Evolutionary conservation across 2,888 invertebrate species (phyloP).

Genomic region (Synanthedon tipuliformis): DNA sequence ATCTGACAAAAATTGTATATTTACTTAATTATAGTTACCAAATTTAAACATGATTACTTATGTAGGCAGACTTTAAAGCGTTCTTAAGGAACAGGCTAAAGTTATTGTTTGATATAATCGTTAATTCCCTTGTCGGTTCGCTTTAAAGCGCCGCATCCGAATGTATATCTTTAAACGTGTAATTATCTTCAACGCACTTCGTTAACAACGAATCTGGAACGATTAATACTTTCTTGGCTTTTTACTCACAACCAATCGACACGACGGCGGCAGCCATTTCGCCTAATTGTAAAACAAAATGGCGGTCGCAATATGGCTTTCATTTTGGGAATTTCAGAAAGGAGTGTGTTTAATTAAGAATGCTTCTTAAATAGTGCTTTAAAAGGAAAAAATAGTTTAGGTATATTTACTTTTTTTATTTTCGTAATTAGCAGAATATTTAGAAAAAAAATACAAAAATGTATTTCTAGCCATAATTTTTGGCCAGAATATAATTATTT

Average conservation of each 20-base stretch:
- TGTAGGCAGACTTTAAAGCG: no score
- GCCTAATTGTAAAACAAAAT: constrained; percentile 46
- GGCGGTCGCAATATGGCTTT: constrained; percentile 44
- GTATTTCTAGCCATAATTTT: no score
- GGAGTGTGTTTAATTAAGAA: no score
- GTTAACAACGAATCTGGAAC: constrained; percentile 53
- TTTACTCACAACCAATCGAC: constrained; percentile 46
- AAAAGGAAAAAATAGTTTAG: no score
- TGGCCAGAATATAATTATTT: no score
- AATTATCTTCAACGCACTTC: constrained; percentile 54
- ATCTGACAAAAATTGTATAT: no score
- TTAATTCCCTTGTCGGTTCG: not conserved
- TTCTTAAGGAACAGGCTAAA: not conserved
- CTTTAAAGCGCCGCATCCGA: not conserved
- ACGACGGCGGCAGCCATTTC: constrained; percentile 43
- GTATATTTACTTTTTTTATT: no score
- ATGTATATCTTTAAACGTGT: constrained; percentile 7
- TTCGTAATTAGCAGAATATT: no score
- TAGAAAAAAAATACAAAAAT: no score
- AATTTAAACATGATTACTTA: no score
- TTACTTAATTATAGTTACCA: no score
- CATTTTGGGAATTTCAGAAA: constrained; percentile 34
- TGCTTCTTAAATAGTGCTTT: no score
- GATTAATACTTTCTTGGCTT: constrained; percentile 49
- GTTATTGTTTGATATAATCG: not conserved